A percentile compares a stretch with the other conserved stretches of the same genome.
phyloP scores from a whole-genome alignment of 2,888 invertebrate genomes.

The Xestia rhomboidea region DNA sequence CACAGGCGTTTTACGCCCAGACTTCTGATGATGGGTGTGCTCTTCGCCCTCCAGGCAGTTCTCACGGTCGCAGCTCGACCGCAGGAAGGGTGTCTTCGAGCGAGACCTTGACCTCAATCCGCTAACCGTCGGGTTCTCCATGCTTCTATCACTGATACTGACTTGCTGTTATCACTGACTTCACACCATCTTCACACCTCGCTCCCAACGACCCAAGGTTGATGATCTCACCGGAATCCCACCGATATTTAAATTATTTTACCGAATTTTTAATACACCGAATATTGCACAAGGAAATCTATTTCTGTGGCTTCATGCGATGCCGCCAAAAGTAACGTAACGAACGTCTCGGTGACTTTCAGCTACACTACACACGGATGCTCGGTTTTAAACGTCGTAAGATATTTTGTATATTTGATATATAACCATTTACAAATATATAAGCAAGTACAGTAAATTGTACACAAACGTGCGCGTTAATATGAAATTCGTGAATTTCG shows the following conservation, averaged over 20 bases:
- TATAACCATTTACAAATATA: constrained; percentile 50
- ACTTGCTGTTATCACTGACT: constrained; percentile 60
- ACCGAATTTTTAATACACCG: constrained; percentile 69
- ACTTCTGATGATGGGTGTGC: constrained; percentile 86
- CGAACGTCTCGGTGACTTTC: constrained; percentile 72
- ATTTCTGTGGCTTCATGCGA: constrained; percentile 87
- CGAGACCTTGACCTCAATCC: constrained; percentile 93
- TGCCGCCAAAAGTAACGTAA: constrained; percentile 89
- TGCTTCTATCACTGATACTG: constrained; percentile 69
- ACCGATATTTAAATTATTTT: constrained; percentile 72
- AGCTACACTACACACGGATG: constrained; percentile 47
- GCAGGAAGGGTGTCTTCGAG: constrained; percentile 92
- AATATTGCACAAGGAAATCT: constrained; percentile 88
- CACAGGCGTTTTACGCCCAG: constrained; percentile 87
- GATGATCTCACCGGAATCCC: constrained; percentile 59
- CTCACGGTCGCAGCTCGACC: constrained; percentile 91
- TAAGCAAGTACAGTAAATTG: constrained; percentile 69
- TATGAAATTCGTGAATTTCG: constrained; percentile 80
- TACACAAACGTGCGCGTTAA: constrained; percentile 71
- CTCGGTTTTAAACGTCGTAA: constrained; percentile 25
- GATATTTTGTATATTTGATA: constrained; percentile 30
- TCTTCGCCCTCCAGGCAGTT: constrained; percentile 89
- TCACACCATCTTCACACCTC: constrained; percentile 73
- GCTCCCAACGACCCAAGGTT: constrained; percentile 65
- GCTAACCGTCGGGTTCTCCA: constrained; percentile 86